These are phyloP conservation scores for Sitobion miscanthi DNA, from an alignment of 1,140 invertebrate genomes.

Conservation along the genomic window DNA sequence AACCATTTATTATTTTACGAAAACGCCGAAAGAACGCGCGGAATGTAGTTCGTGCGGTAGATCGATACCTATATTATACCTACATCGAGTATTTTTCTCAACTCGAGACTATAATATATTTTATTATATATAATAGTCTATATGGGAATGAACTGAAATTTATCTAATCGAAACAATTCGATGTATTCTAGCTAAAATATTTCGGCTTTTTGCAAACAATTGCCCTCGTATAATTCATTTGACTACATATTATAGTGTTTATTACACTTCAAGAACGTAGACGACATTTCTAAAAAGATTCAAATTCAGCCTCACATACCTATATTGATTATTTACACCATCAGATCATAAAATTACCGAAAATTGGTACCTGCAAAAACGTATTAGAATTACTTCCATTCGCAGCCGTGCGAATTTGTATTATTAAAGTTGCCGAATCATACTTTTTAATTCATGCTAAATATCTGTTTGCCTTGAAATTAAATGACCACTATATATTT, in stretches of 20 bases:
- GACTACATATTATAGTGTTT: neutral
- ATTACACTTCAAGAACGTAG: neutral
- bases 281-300: neutral
- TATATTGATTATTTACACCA: neutral
- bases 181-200: neutral
- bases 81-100: neutral
- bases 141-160: neutral
- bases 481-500: neutral
- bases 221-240: neutral
- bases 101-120: neutral
- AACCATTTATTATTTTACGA: neutral
- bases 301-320: neutral
- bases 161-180: neutral
- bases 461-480: neutral
- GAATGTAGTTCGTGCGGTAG: neutral
- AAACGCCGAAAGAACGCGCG: slow-evolving; percentile 2
- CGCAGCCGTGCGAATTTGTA: neutral
- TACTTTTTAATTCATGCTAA: slow-evolving; percentile 35
- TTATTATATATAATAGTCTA: neutral
- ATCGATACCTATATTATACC: neutral
- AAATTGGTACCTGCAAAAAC: neutral
- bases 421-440: slow-evolving; percentile 15
- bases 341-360: neutral
- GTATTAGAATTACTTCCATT: neutral
- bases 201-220: neutral